phyloP scores from a whole-genome alignment of 1,140 invertebrate species.

The Drosophila sechellia region DNA sequence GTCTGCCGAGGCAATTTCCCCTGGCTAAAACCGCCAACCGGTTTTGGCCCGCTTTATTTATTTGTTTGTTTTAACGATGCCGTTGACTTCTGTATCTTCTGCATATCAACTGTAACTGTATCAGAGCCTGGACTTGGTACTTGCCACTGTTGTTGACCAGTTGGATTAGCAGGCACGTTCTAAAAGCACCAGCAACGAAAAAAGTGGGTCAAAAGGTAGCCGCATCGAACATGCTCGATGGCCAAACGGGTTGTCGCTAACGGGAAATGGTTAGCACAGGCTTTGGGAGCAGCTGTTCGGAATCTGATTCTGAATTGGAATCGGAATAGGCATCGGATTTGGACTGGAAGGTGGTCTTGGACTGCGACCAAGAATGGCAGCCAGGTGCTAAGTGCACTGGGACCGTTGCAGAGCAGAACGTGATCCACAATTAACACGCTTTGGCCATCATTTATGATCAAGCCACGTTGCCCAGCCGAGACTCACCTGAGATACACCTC shows the following conservation, averaged over 20 bases:
- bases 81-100: slow-evolving; percentile 57
- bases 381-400: slow-evolving; percentile 67
- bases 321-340: slow-evolving; percentile 9
- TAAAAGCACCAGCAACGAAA: slow-evolving; percentile 57
- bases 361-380: slow-evolving; percentile 45
- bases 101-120: slow-evolving; percentile 66
- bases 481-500: slow-evolving; percentile 89
- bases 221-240: slow-evolving; percentile 58
- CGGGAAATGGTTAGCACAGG: slow-evolving; percentile 61
- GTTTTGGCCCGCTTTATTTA: slow-evolving; percentile 57
- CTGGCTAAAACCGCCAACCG: slow-evolving; percentile 32
- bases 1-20: slow-evolving; percentile 57
- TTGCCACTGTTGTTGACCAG: slow-evolving; percentile 60
- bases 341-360: slow-evolving; percentile 6
- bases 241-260: slow-evolving; percentile 69
- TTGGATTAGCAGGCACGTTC: slow-evolving; percentile 70
- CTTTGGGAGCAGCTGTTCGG: slow-evolving; percentile 46
- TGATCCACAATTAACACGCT: slow-evolving; percentile 66
- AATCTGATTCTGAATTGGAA: slow-evolving; percentile 35
- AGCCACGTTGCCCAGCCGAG: slow-evolving; percentile 28
- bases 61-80: slow-evolving; percentile 65
- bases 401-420: slow-evolving; percentile 63
- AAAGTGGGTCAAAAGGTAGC: slow-evolving; percentile 43
- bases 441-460: slow-evolving; percentile 9
- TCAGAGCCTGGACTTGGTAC: slow-evolving; percentile 45